Evolutionary conservation across 2,888 invertebrate species (phyloP), one percentile per base, ranked within the genome.

Genomic region (Cataglyphis albicans): DNA sequence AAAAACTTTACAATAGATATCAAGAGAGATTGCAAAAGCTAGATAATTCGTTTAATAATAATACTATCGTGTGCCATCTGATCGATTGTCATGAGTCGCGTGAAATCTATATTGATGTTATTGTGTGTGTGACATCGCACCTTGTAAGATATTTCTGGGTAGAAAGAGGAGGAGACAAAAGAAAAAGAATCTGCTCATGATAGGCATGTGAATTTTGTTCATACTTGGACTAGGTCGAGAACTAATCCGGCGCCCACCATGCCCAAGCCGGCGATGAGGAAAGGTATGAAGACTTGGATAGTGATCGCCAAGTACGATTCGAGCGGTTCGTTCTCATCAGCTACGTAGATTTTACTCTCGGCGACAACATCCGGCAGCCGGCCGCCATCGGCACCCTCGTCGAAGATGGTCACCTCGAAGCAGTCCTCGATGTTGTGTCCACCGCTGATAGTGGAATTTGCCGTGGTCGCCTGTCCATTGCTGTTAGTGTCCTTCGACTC

Each of bases 221-320:
- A 91, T 94, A 97, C 97, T 95, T 97, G 97, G 87, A 97, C 97
- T 89, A 95, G 95, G 93, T 97, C 97, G 82, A 97, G 95, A 61
- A 97, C 97, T 84, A 97, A 95, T 75, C 97, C 97, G 84, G 97
- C 97, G 85, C 96, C 96, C 41, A 98, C 97, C 96, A 97, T 97
- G 67, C 97, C 97, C 92, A 97, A 96, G 38, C 97, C 97, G 85
- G 97, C 97, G 82, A 97, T 96, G 82, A 97, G 95, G 93, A 97
- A 97, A 25, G 97, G 97, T 91, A 96, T 96, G 90, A 96, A 96
- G 52, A 97, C 97, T 95, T 97, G 96, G 87, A 96, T 95, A 41
- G 96, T 95, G 88, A 96, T 96, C 48, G 96, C 95, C 86, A 96
- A 94, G 93, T 96, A 96, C 15, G 96, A 96, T 92, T 96, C 96